Evolutionary conservation across 2,888 invertebrate species (phyloP).

Genomic region (Tiliacea citrago): DNA sequence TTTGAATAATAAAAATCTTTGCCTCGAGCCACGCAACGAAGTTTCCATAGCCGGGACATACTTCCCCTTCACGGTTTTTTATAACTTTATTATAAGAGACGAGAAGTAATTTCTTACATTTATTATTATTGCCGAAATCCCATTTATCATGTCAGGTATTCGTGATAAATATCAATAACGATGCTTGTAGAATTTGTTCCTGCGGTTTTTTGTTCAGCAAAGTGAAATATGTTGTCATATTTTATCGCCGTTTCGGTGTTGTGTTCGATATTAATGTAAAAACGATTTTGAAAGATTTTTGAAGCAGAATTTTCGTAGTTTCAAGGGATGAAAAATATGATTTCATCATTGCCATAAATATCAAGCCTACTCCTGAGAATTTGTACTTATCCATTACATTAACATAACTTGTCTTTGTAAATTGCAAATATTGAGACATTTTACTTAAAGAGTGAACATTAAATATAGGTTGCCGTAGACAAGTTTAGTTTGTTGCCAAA

Average conservation of each 20-base stretch:
- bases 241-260: constrained; percentile 58
- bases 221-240: constrained; percentile 68
- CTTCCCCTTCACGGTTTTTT: constrained; percentile 65
- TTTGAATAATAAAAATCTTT: constrained; percentile 87
- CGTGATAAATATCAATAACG: constrained; percentile 72
- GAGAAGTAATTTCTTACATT: constrained; percentile 75
- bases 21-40: constrained; percentile 65
- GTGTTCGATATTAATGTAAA: constrained; percentile 56
- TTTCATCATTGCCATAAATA: constrained; percentile 9
- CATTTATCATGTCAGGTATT: constrained; percentile 69
- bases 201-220: constrained; percentile 59
- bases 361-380: neutral
- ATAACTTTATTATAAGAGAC: constrained; percentile 72
- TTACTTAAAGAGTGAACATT: constrained; percentile 1
- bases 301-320: constrained; percentile 2
- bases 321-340: constrained; percentile 9
- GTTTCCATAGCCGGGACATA: constrained; percentile 62
- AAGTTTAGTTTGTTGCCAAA: constrained; percentile 21
- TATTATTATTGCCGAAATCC: constrained; percentile 74
- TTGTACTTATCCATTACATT: neutral
- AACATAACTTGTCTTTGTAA: neutral
- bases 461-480: constrained; percentile 11
- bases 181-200: constrained; percentile 63
- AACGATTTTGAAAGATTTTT: constrained; percentile 49
- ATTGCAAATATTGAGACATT: constrained; percentile 3